phyloP scores from a whole-genome alignment of 2,888 invertebrate genomes.

The Cyaniris semiargus region DNA sequence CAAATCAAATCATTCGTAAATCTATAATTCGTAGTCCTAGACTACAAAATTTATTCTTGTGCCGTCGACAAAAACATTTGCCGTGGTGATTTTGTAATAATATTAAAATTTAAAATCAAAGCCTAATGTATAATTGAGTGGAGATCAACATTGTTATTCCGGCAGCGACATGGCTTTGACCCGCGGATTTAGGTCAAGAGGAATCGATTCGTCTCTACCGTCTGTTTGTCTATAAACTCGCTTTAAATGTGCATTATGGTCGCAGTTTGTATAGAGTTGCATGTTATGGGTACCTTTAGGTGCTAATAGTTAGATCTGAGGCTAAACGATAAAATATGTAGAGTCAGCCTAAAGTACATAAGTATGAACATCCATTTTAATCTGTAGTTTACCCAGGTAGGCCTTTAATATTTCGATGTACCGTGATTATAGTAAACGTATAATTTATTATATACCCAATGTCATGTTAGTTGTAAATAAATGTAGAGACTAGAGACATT shows the following conservation, averaged over 20 bases:
- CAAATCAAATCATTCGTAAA: background rate
- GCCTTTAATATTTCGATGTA: background rate
- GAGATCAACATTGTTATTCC: conserved; percentile 38
- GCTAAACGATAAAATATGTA: background rate
- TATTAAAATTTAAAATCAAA: conserved; percentile 24
- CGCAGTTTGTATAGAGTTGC: background rate
- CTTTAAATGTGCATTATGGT: conserved; percentile 40
- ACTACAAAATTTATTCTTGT: background rate
- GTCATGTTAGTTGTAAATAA: background rate
- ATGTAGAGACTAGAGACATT: background rate
- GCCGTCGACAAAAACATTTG: background rate
- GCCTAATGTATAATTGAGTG: conserved; percentile 9
- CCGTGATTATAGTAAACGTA: background rate
- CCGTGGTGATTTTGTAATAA: background rate
- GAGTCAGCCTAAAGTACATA: background rate
- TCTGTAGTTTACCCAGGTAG: background rate
- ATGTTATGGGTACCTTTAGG: background rate
- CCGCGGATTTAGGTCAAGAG: conserved; percentile 70
- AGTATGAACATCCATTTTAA: background rate
- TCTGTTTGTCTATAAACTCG: conserved; percentile 39
- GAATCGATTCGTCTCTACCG: conserved; percentile 61
- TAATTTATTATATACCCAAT: background rate
- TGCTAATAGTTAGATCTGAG: background rate
- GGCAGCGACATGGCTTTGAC: conserved; percentile 67
- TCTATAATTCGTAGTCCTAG: too few species aligned